Conservation (phyloP, 2,888 invertebrate species). For the Euplagia quadripunctaria region DNA sequence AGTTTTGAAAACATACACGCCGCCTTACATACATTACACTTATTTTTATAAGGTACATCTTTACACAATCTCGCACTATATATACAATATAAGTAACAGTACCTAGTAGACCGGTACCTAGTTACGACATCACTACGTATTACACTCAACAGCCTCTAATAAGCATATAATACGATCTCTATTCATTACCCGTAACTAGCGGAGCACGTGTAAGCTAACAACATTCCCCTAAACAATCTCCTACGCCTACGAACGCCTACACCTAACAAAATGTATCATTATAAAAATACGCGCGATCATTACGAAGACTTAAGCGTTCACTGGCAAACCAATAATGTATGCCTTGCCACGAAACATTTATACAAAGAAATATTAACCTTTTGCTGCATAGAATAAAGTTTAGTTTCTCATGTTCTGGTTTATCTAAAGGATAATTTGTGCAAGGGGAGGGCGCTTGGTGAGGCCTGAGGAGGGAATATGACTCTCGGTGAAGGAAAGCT, state of each 20-base stretch:
- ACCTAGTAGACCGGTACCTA: background rate
- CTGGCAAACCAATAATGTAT: constrained; percentile 59
- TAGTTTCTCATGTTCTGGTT: constrained; percentile 24
- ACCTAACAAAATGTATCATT: constrained; percentile 52
- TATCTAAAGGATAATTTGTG: constrained; percentile 53
- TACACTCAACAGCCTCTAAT: background rate
- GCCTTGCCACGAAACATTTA: constrained; percentile 52
- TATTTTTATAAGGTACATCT: background rate
- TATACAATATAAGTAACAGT: background rate
- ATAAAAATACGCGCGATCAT: constrained; percentile 57
- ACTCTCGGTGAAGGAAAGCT: constrained; percentile 63
- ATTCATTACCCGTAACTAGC: constrained; percentile 17
- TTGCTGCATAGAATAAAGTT: constrained; percentile 29
- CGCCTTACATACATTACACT: too few relatives aligned
- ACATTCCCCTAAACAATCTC: constrained; percentile 20
- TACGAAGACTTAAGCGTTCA: constrained; percentile 43
- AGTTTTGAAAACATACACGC: too few relatives aligned
- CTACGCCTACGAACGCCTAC: constrained; percentile 18
- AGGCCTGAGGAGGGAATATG: constrained; percentile 41
- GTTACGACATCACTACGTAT: background rate
- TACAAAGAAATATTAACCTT: background rate
- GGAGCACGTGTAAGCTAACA: constrained; percentile 26
- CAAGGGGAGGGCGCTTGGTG: constrained; percentile 45
- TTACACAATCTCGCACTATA: background rate
- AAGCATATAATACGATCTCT: constrained; percentile 17